Evolutionary conservation across 1,140 invertebrate genomes (phyloP), one percentile per base, ranked within the genome.

Genomic region (Hyles euphorbiae): DNA sequence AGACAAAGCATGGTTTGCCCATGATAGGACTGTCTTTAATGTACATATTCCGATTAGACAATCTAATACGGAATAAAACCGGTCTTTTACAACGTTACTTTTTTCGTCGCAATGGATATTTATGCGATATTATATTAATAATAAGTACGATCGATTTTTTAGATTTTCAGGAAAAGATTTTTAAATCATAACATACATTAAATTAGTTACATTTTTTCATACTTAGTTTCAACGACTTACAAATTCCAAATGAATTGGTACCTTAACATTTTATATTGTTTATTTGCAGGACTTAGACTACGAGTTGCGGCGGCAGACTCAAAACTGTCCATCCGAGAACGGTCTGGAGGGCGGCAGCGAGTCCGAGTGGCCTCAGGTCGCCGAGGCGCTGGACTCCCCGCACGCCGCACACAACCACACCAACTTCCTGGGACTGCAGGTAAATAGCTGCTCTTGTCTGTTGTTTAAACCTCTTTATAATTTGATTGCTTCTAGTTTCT

Each of bases 211-310:
- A 22, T 22, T 22, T 22, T 22, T 22, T 22, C 22, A 22, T 22
- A 22, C 22, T 22, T 22, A 22, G 0, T 22, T 22, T 22, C 22
- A 22, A 22, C 2, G 22, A 22, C 22, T 22, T 22, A 2, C 22
- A 1, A 0, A 22, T 22, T 22, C 22, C 22, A 22, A 22, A 22
- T 22, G 22, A 22, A 22, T 36, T 40, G 8, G 36, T 40, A 1
- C 1, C 8, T 5, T 40, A 8, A 40, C 4, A 1, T 2, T 33
- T 33, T 50, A 3, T 11, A 33, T 44, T 52, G 46, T 52, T 12
- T 51, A 9, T 33, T 68, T 69, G 9, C 67, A 93, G 91, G 95
- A 97, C 80, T 90, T 97, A 68, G 96, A 97, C 81, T 97, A 97
- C 85, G 94, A 96, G 79, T 80, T 96, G 45, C 91, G 93, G 63